Evolutionary conservation across 1,140 invertebrate genomes (phyloP), one percentile per base, ranked within the genome.

Genomic region (Carposina sasakii): DNA sequence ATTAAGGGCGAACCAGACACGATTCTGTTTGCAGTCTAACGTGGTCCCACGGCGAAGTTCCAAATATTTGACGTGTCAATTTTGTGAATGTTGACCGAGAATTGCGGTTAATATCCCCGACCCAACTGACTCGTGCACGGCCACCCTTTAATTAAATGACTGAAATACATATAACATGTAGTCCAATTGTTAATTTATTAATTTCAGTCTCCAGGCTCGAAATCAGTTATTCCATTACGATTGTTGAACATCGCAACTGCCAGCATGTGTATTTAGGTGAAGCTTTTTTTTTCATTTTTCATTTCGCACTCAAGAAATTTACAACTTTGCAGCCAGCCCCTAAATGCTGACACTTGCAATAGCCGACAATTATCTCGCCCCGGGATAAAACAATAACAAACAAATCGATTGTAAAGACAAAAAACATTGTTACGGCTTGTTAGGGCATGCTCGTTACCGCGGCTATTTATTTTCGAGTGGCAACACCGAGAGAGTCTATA

Each of bases 51-150:
- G 77, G 77, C 77, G 75, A 81, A 84, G 76, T 77, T 77, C 78
- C 81, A 84, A 84, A 84, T 84, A 84, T 84, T 84, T 84, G 77
- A 84, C 77, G 77, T 84, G 81, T 84, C 81, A 81, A 84, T 84
- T 84, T 81, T 77, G 75, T 74, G 75, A 81, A 84, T 84, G 78
- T 84, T 84, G 81, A 81, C 81, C 64, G 76, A 81, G 77, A 76
- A 78, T 84, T 81, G 77, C 71, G 81, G 81, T 84, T 81, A 81
- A 84, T 81, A 84, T 78, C 78, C 74, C 69, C 69, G 69, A 72
- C 72, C 78, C 74, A 70, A 48, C 53, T 61, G 71, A 71, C 66
- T 68, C 73, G 67, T 64, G 58, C 71, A 59, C 70, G 66, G 74
- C 61, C 68, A 72, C 67, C 70, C 71, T 74, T 79, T 84, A 84